Percentiles rank a stretch among this genome's conserved stretches.
Conservation (phyloP, 2,888 invertebrate genomes). For the Parochlus steinenii region DNA sequence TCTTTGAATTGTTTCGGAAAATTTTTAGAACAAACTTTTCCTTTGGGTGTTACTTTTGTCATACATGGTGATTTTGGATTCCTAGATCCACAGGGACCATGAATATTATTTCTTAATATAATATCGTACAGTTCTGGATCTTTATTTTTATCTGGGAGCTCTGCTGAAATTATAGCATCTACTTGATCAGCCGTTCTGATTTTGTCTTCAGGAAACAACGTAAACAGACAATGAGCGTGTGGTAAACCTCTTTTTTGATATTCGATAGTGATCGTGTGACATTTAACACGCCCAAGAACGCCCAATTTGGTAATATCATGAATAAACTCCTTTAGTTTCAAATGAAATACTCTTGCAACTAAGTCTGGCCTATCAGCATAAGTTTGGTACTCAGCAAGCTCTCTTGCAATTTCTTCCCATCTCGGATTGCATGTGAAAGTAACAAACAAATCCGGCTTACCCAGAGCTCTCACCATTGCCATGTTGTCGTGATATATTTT, state of each 20-base stretch:
- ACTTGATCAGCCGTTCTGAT: constrained; percentile 20
- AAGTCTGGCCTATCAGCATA: constrained; percentile 26
- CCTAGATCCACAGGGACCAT: constrained; percentile 21
- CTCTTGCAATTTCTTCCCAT: constrained; percentile 25
- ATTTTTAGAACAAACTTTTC: constrained; percentile 26
- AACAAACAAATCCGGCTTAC: constrained; percentile 29
- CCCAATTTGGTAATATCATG: constrained; percentile 14
- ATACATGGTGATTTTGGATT: constrained; percentile 21
- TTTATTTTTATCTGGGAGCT: constrained; percentile 16
- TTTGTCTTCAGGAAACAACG: constrained; percentile 20
- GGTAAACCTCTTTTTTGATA: constrained; percentile 23
- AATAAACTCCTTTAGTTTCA: constrained; percentile 19
- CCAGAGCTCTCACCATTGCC: constrained; percentile 26
- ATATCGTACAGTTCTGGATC: constrained; percentile 17
- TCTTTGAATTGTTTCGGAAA: constrained; percentile 17
- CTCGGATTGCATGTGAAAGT: constrained; percentile 30
- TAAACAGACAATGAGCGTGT: constrained; percentile 21
- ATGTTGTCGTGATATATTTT: constrained; percentile 29
- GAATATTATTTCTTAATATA: constrained; percentile 22
- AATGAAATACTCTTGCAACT: constrained; percentile 21
- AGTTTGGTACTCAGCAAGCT: constrained; percentile 19
- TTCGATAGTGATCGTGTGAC: constrained; percentile 19
- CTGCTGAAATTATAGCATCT: constrained; percentile 18
- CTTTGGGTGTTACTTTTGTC: constrained; percentile 19
- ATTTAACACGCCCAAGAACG: constrained; percentile 14